A percentile compares a stretch with the other conserved stretches of the same genome.
Conservation (phyloP, 2,888 invertebrate genomes). For the Ophion costatus region DNA sequence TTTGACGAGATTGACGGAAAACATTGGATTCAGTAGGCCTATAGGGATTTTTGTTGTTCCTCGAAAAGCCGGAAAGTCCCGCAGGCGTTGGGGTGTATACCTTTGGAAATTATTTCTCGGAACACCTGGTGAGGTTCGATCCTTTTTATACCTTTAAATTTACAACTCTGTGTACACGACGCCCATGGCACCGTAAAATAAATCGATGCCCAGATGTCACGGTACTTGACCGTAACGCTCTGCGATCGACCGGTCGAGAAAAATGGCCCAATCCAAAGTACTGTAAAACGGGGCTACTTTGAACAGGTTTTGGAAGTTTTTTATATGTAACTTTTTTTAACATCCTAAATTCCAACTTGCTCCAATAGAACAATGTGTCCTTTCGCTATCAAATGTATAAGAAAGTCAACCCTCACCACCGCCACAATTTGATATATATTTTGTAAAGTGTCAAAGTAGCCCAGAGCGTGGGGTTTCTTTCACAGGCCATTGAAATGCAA, state of each 20-base stretch:
- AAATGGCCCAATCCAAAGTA: background rate
- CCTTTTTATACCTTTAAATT: conserved; percentile 43
- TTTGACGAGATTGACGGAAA: background rate
- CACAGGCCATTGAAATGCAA: no score
- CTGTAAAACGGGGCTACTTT: no score
- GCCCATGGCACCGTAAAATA: background rate
- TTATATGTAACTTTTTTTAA: no score
- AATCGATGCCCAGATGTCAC: background rate
- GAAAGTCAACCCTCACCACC: no score
- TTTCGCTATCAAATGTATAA: no score
- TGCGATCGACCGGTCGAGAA: background rate
- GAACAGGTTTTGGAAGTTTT: no score
- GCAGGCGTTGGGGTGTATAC: conserved; percentile 74
- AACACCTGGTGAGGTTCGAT: conserved; percentile 73
- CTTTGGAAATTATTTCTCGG: conserved; percentile 75
- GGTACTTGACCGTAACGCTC: background rate
- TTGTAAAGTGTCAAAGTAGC: no score
- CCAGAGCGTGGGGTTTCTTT: no score
- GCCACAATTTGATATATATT: no score
- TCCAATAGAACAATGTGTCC: no score
- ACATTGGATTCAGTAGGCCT: background rate
- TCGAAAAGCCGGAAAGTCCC: conserved; percentile 48
- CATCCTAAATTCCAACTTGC: no score
- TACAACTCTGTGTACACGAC: conserved; percentile 7
- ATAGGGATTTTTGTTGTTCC: conserved; percentile 40